A percentile compares a stretch with the other conserved stretches of the same genome.
Conservation (phyloP, 2,113 vertebrate species). For the Alouatta palliata region DNA sequence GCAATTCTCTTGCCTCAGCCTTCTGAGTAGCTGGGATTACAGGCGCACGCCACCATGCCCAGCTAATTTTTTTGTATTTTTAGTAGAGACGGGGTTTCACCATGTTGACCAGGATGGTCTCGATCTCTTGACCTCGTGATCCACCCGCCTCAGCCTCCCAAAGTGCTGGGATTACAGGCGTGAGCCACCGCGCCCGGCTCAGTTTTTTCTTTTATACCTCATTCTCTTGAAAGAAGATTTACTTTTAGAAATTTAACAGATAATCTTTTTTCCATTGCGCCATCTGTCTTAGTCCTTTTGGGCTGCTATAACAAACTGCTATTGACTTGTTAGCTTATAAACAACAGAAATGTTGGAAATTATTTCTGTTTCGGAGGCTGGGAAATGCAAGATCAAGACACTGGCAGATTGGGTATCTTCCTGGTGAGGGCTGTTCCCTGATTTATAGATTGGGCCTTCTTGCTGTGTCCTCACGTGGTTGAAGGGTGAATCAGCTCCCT, state of each 20-base stretch:
- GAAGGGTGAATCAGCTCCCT: not conserved
- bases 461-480: not conserved
- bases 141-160: no score
- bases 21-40: no score
- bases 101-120: no score
- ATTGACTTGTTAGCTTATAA: not conserved
- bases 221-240: not conserved
- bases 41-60: no score
- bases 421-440: not conserved
- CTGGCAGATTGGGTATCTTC: not conserved
- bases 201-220: not conserved
- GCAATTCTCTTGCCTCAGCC: no score
- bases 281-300: not conserved
- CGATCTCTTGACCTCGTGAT: no score
- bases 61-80: no score
- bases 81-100: no score
- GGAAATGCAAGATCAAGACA: not conserved
- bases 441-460: not conserved
- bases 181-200: no score
- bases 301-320: not conserved
- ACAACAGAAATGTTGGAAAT: not conserved
- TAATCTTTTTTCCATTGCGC: not conserved
- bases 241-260: not conserved
- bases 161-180: no score
- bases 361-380: not conserved